Evolutionary conservation across 2,888 invertebrate genomes (phyloP), one percentile per base, ranked within the genome.

Genomic region (Zaprionus lineosus): DNA sequence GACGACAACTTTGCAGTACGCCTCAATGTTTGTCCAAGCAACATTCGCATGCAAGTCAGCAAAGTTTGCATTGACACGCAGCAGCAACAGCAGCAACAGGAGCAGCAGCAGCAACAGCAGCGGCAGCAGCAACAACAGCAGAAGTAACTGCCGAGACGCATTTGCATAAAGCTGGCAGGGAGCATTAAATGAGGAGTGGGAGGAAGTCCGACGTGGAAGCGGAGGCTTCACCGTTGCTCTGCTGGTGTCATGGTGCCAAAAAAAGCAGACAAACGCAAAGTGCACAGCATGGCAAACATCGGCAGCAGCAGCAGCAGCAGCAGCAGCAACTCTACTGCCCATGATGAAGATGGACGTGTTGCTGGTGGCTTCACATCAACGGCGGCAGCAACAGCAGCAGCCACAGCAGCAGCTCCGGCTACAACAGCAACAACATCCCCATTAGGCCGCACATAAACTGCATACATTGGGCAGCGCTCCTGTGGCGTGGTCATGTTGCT

Each of bases 41-140:
- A 84, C 81, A 87, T 86, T 87, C 84, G 78, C 81, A 87, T 87
- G 87, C 88, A 87, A 81, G 86, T 83, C 86, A 86, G 82, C 83
- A 79, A 84, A 85, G 86, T 87, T 88, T 85, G 87, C 88, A 81
- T 86, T 86, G 84, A 88, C 88, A 88, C 87, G 85, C 84, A 82
- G 79, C 77, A 81, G 59, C 81, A 84, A 36, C 72, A 75, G 15
- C 73, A 65, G 2, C 70, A 67, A 16, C 67, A 58, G 26, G 58
- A 44, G 9, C 57, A 60, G 15, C 70, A 43, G 26, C 67, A 50
- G 31, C 55, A 31, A 8, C 28, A 15, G 24, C 37, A 43, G 37
- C 60, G 43, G 43, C 51, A 12, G 3, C 9, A 29, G 29, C 11
- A 9, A 12, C 8, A 9, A 29, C 29, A 9, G 14, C 43, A 43